Conservation (phyloP, 2,113 vertebrate species). For the Ammodytes dubius region DNA sequence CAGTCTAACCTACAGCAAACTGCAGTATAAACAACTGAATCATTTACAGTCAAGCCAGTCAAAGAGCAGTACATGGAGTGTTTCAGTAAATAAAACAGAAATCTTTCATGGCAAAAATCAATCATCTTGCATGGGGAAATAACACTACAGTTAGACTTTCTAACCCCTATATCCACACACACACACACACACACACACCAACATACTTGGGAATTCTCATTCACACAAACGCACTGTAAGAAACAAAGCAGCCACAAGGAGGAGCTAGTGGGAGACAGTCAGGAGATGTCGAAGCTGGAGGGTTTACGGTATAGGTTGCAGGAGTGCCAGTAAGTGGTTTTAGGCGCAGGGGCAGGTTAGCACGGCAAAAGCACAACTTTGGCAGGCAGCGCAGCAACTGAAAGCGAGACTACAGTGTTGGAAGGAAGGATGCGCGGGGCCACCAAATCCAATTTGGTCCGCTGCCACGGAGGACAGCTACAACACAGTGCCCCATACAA, state of each 20-base stretch:
- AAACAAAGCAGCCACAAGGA: slow-evolving; percentile 77
- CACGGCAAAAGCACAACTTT: slow-evolving; percentile 75
- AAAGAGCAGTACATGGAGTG: slow-evolving; percentile 66
- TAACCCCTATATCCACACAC: slow-evolving; percentile 53
- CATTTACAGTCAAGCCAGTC: slow-evolving; percentile 59
- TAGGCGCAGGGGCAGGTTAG: slow-evolving; percentile 69
- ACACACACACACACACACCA: slow-evolving; percentile 47
- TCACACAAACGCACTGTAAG: slow-evolving; percentile 53
- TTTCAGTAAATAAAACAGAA: slow-evolving; percentile 64
- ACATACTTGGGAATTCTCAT: slow-evolving; percentile 55
- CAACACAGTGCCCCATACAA: slow-evolving; percentile 23
- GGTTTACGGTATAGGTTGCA: slow-evolving; percentile 53
- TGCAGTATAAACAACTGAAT: slow-evolving; percentile 66
- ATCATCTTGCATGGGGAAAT: slow-evolving; percentile 55
- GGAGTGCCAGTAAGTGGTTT: slow-evolving; percentile 66
- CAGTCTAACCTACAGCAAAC: slow-evolving; percentile 59
- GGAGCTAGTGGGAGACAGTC: slow-evolving; percentile 74
- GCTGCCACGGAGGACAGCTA: slow-evolving; percentile 41
- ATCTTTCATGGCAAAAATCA: slow-evolving; percentile 67
- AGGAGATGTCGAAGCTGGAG: slow-evolving; percentile 63
- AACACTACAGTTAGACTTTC: slow-evolving; percentile 55
- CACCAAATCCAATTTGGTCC: slow-evolving; percentile 32
- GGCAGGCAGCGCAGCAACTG: slow-evolving; percentile 73
- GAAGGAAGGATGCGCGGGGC: slow-evolving; percentile 42
- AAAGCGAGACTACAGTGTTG: slow-evolving; percentile 61